Evolutionary conservation across 2,888 invertebrate species (phyloP), one percentile per base, ranked within the genome.

Genomic region (Acanthopleura granulata): DNA sequence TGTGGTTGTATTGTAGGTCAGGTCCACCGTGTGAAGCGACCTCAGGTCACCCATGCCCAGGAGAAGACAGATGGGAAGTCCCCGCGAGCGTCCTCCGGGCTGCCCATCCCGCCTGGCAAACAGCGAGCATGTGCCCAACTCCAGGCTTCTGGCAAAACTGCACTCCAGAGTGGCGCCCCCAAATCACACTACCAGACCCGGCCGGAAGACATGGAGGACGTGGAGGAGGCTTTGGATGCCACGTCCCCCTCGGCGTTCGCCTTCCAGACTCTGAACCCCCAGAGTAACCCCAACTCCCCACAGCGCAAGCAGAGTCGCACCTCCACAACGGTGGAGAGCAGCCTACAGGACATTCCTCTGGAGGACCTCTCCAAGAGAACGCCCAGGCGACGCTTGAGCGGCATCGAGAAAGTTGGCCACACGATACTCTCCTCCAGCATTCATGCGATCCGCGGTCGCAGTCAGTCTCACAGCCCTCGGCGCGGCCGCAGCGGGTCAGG

Each of bases 281-380:
- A 27, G n/a, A 73, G 40, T 30, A 69, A 18, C 18, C 50, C 16
- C 49, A 62, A 22, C n/a, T 74, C 49, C 16, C 72, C 74, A 49
- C 85, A 86, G 72, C 74, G 74, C 22, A 76, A 62, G 51, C 71
- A 75, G 29, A 72, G 62, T 16, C 77, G 80, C 29, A 79, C 77
- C 51, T 78, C 81, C 16, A 76, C 80, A 0, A 76, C 81, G 9
- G 78, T 82, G n/a, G 81, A 80, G 16, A 81, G 72, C 16, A 78
- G 83, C 18, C 72, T 81, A 12, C 87, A 89, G 73, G 90, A 90
- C 75, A 90, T 90, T 62, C 90, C 89, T 1, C 79, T 90, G 72
- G 90, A 90, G 77, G 89, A 89, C 76, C 76, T 90, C 75, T 89
- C 89, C 12, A 77, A 73, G 69, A 79, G 78, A 74, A 75, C 78